Percentiles rank a stretch among this genome's conserved stretches.
Evolutionary conservation across 2,113 vertebrate genomes (phyloP).

Genomic region (Mirounga angustirostris): DNA sequence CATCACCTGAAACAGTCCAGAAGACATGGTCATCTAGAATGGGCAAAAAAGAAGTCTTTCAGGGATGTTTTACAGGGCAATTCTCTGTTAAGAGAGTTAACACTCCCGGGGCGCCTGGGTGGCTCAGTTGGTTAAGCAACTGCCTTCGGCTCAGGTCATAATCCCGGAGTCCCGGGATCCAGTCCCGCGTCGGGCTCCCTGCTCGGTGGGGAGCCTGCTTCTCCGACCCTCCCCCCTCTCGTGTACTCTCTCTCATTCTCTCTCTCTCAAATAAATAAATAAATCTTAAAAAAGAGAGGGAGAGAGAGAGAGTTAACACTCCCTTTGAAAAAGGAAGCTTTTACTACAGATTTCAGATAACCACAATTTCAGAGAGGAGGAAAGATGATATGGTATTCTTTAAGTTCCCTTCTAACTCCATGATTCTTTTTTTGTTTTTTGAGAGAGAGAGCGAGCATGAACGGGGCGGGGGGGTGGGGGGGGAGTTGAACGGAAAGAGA

Average conservation of each 20-base stretch:
- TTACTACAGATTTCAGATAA: constrained; percentile 22
- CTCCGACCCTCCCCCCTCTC: no score
- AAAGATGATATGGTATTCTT: neutral
- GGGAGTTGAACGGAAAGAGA: neutral
- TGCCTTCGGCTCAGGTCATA: no score
- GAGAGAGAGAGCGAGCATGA: neutral
- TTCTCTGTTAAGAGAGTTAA: neutral
- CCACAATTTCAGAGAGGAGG: neutral
- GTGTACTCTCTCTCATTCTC: no score
- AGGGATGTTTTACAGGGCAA: neutral
- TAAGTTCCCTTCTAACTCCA: neutral
- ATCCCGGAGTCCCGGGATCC: no score
- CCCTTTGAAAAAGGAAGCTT: neutral
- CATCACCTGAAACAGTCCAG: neutral
- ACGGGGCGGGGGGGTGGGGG: fast-evolving
- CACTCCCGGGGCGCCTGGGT: neutral
- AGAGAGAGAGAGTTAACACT: neutral
- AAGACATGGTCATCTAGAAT: neutral
- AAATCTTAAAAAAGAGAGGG: no score
- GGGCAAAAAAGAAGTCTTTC: neutral
- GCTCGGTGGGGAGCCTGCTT: no score
- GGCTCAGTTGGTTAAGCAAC: no score
- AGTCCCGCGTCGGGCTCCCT: no score
- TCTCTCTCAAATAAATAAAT: no score
- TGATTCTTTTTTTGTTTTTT: neutral